Evolutionary conservation across 1,140 invertebrate species (phyloP), one percentile per base, ranked within the genome.

Genomic region (Bilobella aurantiaca): DNA sequence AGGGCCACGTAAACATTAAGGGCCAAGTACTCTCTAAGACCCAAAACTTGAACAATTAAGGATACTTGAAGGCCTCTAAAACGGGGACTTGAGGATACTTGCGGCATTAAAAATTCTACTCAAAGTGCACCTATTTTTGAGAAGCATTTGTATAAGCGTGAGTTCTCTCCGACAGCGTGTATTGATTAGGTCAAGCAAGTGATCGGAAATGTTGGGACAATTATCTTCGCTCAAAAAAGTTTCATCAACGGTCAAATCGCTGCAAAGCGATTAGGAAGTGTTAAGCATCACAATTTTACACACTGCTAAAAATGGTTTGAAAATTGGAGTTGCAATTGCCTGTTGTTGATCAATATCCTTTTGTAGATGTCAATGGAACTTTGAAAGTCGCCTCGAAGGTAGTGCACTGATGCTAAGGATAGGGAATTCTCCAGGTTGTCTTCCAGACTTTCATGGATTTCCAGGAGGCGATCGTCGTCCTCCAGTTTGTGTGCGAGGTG

Each of bases 351-450:
- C 18, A 98, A 79, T 58, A 98, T 84, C 69, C 91, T 85, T 78
- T 99, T 99, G 75, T 99, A 99, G 71, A 98, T 93, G 78, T 99
- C 96, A 72, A 98, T 98, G 27, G 96, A 94, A 79, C 98, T 96
- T 78, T 98, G 94, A 78, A 97, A 98, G 77, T 98, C 94, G 37
- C 88, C 88, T 37, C 94, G 81, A 49, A 98, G 80, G 77, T 96
- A 99, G 77, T 99, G 93, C 73, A 99, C 93, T 0, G 95, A 92
- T 1, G 96, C 96, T 37, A 98, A 78, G 72, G 91, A 94, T 8
- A 99, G 80, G 78, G 98, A 94, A 80, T 98, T 95, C 79, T 98
- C 92, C 14, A 93, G 83, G 2, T 89, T 84, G 75, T 96, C 91
- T 66, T 91, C 85, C 12, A 98, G 78, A 68, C 87, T 85, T 60